A percentile compares a stretch with the other conserved stretches of the same genome.
Evolutionary conservation across 2,113 vertebrate genomes (phyloP).

Genomic region (Empidonax traillii): DNA sequence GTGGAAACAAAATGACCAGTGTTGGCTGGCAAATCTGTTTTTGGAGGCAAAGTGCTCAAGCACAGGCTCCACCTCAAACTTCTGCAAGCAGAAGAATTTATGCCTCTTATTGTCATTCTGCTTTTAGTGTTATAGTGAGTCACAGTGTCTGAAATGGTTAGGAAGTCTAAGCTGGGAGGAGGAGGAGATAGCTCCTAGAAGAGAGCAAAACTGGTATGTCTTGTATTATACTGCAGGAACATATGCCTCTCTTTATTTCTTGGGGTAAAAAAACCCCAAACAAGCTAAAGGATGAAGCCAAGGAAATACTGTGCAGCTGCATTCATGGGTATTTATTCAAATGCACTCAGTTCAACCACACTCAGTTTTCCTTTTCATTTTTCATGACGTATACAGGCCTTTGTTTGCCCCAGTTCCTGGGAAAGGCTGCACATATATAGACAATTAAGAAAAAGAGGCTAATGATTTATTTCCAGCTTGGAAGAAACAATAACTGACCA

Average conservation of each 20-base stretch:
- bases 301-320: not conserved
- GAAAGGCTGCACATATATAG: not conserved
- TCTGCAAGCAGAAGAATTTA: not conserved
- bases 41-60: not conserved
- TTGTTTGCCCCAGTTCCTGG: not conserved
- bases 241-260: not conserved
- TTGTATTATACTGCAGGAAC: not conserved
- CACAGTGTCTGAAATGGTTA: not conserved
- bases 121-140: not conserved
- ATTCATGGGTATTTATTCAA: not conserved
- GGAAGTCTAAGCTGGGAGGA: not conserved
- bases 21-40: slow-evolving; percentile 4
- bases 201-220: not conserved
- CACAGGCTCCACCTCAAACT: not conserved
- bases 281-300: not conserved
- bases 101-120: not conserved
- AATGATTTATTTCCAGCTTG: not conserved
- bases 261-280: not conserved
- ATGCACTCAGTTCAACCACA: not conserved
- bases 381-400: not conserved
- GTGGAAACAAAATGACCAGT: slow-evolving; percentile 51
- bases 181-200: not conserved
- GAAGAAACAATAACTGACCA: not conserved
- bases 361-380: not conserved
- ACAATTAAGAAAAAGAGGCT: not conserved